Evolutionary conservation across 2,113 vertebrate genomes (phyloP).

Genomic region (Bucco capensis): DNA sequence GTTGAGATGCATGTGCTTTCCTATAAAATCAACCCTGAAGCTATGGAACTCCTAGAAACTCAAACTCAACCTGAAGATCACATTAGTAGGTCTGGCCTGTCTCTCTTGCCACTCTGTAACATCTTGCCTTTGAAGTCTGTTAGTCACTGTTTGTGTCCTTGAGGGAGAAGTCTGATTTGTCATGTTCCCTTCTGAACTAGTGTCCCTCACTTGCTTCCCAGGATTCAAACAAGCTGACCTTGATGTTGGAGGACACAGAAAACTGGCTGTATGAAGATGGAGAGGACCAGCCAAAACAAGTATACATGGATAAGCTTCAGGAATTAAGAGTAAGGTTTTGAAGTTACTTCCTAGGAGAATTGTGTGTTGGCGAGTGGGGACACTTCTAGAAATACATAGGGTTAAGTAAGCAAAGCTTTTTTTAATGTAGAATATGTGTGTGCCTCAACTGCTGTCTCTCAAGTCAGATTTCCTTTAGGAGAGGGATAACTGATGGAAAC

Average conservation of each 20-base stretch:
- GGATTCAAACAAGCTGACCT: slow-evolving; percentile 81
- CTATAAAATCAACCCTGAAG: neutral
- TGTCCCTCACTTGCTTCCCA: neutral
- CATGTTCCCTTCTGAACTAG: neutral
- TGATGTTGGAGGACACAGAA: slow-evolving; percentile 90
- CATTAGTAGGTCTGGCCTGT: neutral
- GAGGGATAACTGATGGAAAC: neutral
- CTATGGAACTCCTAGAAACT: neutral
- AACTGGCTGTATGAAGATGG: slow-evolving; percentile 97
- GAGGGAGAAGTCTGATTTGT: neutral
- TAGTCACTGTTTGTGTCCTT: neutral
- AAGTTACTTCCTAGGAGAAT: neutral
- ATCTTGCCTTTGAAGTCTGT: neutral
- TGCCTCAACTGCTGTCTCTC: neutral
- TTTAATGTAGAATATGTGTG: too few species aligned
- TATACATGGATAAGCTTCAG: slow-evolving; percentile 92
- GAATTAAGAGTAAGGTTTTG: slow-evolving; percentile 82
- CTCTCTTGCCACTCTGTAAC: neutral
- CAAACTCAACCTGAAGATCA: neutral
- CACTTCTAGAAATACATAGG: too few species aligned
- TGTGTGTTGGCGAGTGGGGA: rapidly evolving
- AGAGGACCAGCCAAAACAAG: slow-evolving; percentile 90
- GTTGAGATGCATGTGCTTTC: neutral
- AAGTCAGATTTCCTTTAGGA: neutral
- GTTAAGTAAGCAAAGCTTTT: neutral